Evolutionary conservation across 2,113 vertebrate genomes (phyloP).

Genomic region (Athene noctua): DNA sequence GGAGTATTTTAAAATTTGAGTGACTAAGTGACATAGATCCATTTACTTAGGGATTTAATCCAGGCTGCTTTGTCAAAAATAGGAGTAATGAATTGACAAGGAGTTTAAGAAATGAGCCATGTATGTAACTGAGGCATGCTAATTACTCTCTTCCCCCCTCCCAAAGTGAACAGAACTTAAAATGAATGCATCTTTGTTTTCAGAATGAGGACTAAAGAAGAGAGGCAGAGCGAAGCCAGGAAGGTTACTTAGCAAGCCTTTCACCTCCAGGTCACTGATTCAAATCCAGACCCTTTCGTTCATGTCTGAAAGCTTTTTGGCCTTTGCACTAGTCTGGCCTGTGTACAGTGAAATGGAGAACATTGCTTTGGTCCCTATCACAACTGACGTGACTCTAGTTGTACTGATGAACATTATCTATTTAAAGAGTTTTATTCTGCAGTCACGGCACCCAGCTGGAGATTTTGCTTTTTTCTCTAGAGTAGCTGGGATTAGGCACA

Average conservation of each 20-base stretch:
- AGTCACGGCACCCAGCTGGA: neutral
- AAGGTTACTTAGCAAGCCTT: neutral
- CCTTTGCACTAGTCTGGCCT: neutral
- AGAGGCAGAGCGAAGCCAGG: neutral
- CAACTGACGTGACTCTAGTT: neutral
- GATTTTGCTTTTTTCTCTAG: neutral
- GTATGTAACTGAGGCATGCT: slow-evolving; percentile 10
- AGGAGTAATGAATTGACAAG: slow-evolving; percentile 38
- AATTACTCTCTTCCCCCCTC: neutral
- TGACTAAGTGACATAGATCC: neutral
- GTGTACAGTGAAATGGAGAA: neutral
- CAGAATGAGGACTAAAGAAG: neutral
- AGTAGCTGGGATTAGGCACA: neutral
- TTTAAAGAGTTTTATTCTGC: neutral
- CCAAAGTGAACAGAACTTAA: slow-evolving; percentile 6
- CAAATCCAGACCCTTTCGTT: neutral
- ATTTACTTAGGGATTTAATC: slow-evolving; percentile 37
- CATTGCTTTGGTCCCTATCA: neutral
- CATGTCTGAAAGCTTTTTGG: neutral
- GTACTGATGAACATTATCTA: neutral
- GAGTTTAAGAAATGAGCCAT: slow-evolving; percentile 32
- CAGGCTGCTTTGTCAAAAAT: neutral
- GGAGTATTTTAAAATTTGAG: slow-evolving; percentile 10
- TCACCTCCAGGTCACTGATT: neutral
- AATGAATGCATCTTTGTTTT: slow-evolving; percentile 20